phyloP scores from a whole-genome alignment of 2,113 vertebrate species.

The Pithys albifrons region DNA sequence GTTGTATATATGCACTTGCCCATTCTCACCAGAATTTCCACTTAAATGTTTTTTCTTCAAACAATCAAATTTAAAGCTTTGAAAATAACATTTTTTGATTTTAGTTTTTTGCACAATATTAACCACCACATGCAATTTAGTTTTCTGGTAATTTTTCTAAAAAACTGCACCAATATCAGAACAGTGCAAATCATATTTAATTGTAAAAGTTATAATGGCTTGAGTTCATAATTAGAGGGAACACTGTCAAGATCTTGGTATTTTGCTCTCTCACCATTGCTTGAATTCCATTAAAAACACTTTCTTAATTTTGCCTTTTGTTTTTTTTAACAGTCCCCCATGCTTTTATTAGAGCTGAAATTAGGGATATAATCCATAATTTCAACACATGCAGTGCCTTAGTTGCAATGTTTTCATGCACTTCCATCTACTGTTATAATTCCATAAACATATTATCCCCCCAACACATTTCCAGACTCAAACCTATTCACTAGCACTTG shows the following conservation, averaged over 20 bases:
- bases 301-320: constrained; percentile 32
- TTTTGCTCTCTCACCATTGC: constrained; percentile 75
- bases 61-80: constrained; percentile 71
- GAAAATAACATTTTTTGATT: constrained; percentile 46
- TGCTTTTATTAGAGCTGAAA: constrained; percentile 54
- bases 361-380: constrained; percentile 57
- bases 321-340: not conserved
- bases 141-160: constrained; percentile 77
- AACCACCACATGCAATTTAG: constrained; percentile 80
- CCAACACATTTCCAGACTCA: constrained; percentile 13
- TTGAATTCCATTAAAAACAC: constrained; percentile 58
- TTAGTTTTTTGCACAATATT: constrained; percentile 57
- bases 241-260: constrained; percentile 80
- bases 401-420: constrained; percentile 59
- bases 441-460: not conserved
- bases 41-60: constrained; percentile 36
- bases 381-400: constrained; percentile 44
- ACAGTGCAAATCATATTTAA: constrained; percentile 88
- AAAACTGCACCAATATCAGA: constrained; percentile 86
- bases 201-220: constrained; percentile 86
- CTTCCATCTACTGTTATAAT: constrained; percentile 12
- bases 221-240: constrained; percentile 82
- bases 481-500: constrained; percentile 63
- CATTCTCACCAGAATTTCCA: constrained; percentile 69
- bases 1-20: constrained; percentile 74